Percentiles rank a stretch among this genome's conserved stretches.
Conservation (phyloP, 2,888 invertebrate genomes). For the Zeuzera pyrina region DNA sequence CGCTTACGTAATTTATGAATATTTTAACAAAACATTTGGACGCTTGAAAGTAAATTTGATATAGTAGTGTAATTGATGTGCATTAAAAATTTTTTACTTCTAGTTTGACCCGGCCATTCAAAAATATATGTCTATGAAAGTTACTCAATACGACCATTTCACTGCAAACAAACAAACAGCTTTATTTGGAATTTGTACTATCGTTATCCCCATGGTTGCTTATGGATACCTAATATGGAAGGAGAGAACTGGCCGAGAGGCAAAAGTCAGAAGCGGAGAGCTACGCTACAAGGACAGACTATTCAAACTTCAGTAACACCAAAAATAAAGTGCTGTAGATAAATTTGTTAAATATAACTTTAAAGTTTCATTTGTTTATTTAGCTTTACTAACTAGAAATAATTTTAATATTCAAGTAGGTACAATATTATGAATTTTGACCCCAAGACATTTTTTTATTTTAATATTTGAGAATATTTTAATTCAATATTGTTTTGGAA, state of each 20-base stretch:
- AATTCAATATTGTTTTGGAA: too few species aligned
- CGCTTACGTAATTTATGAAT: conserved; percentile 50
- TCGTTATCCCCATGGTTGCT: conserved; percentile 70
- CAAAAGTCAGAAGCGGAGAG: conserved; percentile 77
- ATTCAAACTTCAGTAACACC: conserved; percentile 75
- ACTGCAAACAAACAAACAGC: conserved; percentile 75
- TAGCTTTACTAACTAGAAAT: conserved; percentile 14
- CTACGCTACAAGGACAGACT: conserved; percentile 82
- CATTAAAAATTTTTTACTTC: conserved; percentile 32
- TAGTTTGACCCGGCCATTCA: conserved; percentile 89
- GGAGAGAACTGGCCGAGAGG: conserved; percentile 69
- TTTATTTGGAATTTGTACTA: conserved; percentile 56
- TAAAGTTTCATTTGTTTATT: conserved; percentile 11
- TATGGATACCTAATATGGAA: conserved; percentile 68
- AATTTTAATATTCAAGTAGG: too few species aligned
- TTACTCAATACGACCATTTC: conserved; percentile 77
- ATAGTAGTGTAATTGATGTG: neutral
- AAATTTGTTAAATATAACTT: too few species aligned
- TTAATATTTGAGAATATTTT: too few species aligned
- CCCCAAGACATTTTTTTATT: too few species aligned
- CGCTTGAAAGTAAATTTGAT: neutral
- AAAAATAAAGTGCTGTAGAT: neutral
- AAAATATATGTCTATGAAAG: conserved; percentile 81
- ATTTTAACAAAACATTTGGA: neutral
- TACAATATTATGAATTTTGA: too few species aligned